Conservation (phyloP, 2,888 invertebrate species). For the Macaria notata region DNA sequence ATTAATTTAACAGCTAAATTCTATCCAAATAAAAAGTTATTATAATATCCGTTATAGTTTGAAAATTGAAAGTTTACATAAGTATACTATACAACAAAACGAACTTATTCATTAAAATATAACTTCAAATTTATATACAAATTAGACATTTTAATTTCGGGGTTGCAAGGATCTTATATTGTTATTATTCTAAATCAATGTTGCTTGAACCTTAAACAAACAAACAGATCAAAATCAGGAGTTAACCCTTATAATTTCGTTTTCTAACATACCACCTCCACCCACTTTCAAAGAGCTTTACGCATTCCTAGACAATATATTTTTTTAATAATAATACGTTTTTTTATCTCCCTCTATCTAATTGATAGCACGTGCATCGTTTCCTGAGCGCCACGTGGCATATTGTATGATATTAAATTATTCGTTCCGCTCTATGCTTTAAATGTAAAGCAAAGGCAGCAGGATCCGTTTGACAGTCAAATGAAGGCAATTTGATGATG, state of each 20-base stretch:
- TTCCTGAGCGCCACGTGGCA: slow-evolving; percentile 76
- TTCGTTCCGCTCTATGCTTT: slow-evolving; percentile 61
- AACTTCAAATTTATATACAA: too few relatives aligned
- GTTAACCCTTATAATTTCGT: slow-evolving; percentile 44
- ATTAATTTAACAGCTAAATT: too few relatives aligned
- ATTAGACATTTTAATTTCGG: too few relatives aligned
- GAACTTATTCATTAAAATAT: too few relatives aligned
- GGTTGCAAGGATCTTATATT: too few relatives aligned
- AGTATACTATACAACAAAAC: too few relatives aligned
- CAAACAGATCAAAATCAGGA: slow-evolving; percentile 15
- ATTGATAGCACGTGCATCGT: slow-evolving; percentile 77
- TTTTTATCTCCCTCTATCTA: slow-evolving; percentile 56
- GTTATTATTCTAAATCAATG: too few relatives aligned
- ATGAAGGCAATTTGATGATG: slow-evolving; percentile 56
- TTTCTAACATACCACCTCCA: slow-evolving; percentile 47
- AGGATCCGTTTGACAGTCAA: slow-evolving; percentile 59
- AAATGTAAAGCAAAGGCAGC: slow-evolving; percentile 41
- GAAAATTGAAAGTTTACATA: too few relatives aligned
- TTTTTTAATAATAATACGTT: slow-evolving; percentile 46
- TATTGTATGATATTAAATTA: slow-evolving; percentile 68
- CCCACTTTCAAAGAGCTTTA: slow-evolving; percentile 48
- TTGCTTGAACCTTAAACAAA: neutral
- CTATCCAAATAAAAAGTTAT: too few relatives aligned
- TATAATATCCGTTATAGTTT: too few relatives aligned
- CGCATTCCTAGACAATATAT: slow-evolving; percentile 50